Evolutionary conservation across 1,140 invertebrate genomes (phyloP).

Genomic region (Tetramorium alpestre): DNA sequence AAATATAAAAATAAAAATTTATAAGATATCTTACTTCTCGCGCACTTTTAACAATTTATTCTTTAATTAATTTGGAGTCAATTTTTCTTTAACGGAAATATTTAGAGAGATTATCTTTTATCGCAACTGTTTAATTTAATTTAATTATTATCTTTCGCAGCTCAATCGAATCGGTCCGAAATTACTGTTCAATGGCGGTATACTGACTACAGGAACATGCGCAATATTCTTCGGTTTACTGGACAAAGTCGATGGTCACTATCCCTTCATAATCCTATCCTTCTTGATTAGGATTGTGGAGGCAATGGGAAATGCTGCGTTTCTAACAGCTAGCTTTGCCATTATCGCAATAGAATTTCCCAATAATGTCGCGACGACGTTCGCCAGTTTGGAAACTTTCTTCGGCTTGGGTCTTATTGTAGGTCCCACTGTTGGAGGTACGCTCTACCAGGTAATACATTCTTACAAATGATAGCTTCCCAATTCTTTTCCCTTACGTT

Average conservation of each 20-base stretch:
- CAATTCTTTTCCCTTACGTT: not conserved
- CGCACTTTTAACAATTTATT: not conserved
- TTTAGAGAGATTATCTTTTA: not conserved
- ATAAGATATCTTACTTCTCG: not conserved
- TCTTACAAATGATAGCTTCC: not conserved
- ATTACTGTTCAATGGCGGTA: constrained; percentile 94
- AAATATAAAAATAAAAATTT: not conserved
- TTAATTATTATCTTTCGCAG: constrained; percentile 78
- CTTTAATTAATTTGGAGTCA: not conserved
- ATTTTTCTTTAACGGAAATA: not conserved
- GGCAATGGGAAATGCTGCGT: constrained; percentile 96
- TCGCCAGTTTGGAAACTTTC: constrained; percentile 96
- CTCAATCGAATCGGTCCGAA: constrained; percentile 94
- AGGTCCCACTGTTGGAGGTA: constrained; percentile 94
- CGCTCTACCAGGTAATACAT: constrained; percentile 88
- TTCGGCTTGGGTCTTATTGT: constrained; percentile 95
- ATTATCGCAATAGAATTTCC: constrained; percentile 98
- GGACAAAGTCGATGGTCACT: constrained; percentile 93
- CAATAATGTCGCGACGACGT: constrained; percentile 94
- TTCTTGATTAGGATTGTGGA: constrained; percentile 96
- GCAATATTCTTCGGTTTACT: constrained; percentile 95
- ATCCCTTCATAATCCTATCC: constrained; percentile 93
- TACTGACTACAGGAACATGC: constrained; percentile 93
- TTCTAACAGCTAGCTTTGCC: constrained; percentile 96
- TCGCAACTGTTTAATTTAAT: not conserved